These are phyloP conservation scores for Enchytraeus crypticus DNA, from an alignment of 2,888 invertebrate species.

Conservation along the genomic window DNA sequence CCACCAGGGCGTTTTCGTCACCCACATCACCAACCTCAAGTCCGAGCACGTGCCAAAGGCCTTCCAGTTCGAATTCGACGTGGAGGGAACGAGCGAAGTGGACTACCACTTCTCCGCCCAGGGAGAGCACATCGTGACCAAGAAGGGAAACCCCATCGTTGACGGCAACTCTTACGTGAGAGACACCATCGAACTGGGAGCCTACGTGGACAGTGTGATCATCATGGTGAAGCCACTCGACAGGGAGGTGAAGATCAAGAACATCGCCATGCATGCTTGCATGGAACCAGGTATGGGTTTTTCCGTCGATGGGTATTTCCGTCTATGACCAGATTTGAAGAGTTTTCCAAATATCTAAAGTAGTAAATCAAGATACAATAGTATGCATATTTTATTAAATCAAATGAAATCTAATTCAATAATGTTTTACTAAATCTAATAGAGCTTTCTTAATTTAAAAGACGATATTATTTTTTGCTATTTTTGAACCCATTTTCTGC, in stretches of 20 bases:
- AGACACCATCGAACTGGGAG: background rate
- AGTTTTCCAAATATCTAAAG: too few relatives aligned
- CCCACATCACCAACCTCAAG: background rate
- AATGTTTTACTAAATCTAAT: too few relatives aligned
- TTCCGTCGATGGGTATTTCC: too few relatives aligned
- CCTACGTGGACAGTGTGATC: background rate
- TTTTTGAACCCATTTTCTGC: too few relatives aligned
- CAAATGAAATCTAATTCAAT: too few relatives aligned
- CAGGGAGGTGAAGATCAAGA: background rate
- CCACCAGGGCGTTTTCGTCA: background rate
- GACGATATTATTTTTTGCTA: too few relatives aligned
- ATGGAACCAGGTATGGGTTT: background rate
- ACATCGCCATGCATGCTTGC: background rate
- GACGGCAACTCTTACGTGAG: background rate
- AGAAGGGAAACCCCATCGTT: background rate
- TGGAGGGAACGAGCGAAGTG: background rate
- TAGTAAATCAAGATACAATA: too few relatives aligned
- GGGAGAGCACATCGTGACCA: background rate
- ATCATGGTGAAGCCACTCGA: background rate
- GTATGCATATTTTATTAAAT: too few relatives aligned
- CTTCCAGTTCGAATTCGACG: background rate
- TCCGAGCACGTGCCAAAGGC: background rate
- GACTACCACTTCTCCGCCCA: background rate
- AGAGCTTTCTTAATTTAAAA: too few relatives aligned
- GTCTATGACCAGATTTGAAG: too few relatives aligned